Evolutionary conservation across 2,888 invertebrate genomes (phyloP).

Genomic region (Rosalia funebris): DNA sequence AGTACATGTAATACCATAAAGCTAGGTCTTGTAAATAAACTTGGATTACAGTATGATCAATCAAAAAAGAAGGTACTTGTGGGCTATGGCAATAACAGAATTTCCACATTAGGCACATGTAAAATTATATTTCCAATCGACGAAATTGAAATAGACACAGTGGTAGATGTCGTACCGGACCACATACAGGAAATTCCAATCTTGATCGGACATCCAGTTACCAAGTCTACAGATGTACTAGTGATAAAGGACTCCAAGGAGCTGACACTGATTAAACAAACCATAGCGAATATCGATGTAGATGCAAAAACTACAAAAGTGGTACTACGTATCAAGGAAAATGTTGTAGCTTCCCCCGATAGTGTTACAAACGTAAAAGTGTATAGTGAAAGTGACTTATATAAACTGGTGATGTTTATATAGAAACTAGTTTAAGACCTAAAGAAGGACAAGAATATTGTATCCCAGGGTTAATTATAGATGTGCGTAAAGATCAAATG

Average conservation of each 20-base stretch:
- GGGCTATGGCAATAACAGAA: constrained; percentile 35
- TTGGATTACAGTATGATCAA: constrained; percentile 9
- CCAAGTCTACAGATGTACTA: constrained; percentile 35
- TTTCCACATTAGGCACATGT: constrained; percentile 30
- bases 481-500: too few species aligned
- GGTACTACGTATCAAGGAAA: too few species aligned
- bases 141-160: constrained; percentile 27
- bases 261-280: too few species aligned
- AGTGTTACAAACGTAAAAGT: too few species aligned
- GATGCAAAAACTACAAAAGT: too few species aligned
- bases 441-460: too few species aligned
- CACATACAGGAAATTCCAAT: constrained; percentile 34
- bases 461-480: too few species aligned
- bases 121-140: constrained; percentile 32
- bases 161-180: constrained; percentile 38
- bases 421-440: too few species aligned
- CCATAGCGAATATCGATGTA: too few species aligned
- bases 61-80: constrained; percentile 14
- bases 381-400: too few species aligned
- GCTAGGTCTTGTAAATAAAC: constrained; percentile 9
- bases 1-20: constrained; percentile 33
- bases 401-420: too few species aligned
- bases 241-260: constrained; percentile 39
- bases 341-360: too few species aligned
- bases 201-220: constrained; percentile 39